Evolutionary conservation across 2,113 vertebrate species (phyloP), one percentile per base, ranked within the genome.

Genomic region (Heterotilapia buettikoferi): DNA sequence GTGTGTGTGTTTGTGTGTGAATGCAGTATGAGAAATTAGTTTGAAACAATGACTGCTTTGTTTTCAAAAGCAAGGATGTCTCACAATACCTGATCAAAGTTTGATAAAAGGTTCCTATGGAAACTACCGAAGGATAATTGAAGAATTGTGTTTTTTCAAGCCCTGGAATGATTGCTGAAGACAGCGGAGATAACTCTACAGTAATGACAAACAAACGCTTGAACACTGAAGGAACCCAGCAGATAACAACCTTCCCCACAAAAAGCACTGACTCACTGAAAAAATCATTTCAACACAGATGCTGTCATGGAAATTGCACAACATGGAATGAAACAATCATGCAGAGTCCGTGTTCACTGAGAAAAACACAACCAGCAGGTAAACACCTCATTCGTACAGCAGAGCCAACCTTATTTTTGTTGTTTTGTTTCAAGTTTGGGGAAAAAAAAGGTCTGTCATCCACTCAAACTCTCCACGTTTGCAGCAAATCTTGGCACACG

Each of bases 41-140:
- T 5, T 59, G 56, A 52, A 50, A 68, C 16, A 19, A 2, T 31
- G 53, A 81, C 38, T 31, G 12, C 57, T 80, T 47, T 54, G 38
- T 56, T 83, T 61, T 18, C 5, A 5, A 5, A 82, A 24, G 53
- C 31, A 71, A 24, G 29, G 6, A 38, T 52, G 47, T 79, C 29
- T 56, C 38, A 52, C 19, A 47, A 76, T 29, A 87, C 19, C 52
- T 76, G 53, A 82, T 84, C 14, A 47, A 61, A 76, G 14, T n/a
- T 40, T 57, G 43, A 87, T 56, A 24, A 6, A 45, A 24, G 36
- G 84, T 71, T 80, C 6, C 84, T 33, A 63, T 86, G 71, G 78
- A 84, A 86, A 86, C 76, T n/a, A 33, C 26, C 0, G 5, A 6
- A 52, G 45, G 45, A 47, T 76, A 47, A 76, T 29, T 76, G 43